Evolutionary conservation across 1,140 invertebrate genomes (phyloP).

Genomic region (Brachionus rubens): DNA sequence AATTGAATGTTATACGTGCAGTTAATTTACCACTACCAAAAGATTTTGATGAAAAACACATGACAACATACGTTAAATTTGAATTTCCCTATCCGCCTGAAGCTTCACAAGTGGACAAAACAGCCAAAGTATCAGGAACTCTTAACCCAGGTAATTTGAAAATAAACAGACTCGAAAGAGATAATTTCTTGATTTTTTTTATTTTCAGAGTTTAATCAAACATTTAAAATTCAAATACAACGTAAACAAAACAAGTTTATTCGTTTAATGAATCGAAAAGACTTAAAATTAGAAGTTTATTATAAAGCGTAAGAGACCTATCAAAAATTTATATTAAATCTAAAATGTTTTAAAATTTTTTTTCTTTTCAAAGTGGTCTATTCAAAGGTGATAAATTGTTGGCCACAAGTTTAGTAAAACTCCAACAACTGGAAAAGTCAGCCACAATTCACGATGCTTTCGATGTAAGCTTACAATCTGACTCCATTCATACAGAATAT

Average conservation of each 20-base stretch:
- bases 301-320: conserved; percentile 10
- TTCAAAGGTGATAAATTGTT: conserved; percentile 72
- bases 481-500: no score
- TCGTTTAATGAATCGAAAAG: conserved; percentile 66
- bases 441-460: conserved; percentile 81
- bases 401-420: conserved; percentile 75
- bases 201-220: conserved; percentile 46
- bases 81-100: conserved; percentile 88
- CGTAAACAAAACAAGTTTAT: conserved; percentile 47
- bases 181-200: conserved; percentile 37
- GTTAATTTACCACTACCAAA: conserved; percentile 46
- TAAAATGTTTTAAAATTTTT: not conserved
- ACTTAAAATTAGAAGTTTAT: conserved; percentile 57
- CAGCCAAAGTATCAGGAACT: conserved; percentile 74
- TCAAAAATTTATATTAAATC: not conserved
- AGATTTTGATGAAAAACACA: conserved; percentile 77
- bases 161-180: not conserved
- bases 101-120: conserved; percentile 72
- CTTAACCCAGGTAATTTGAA: conserved; percentile 69
- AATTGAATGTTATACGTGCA: conserved; percentile 65
- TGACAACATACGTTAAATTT: conserved; percentile 88
- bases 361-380: no score
- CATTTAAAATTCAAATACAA: conserved; percentile 43
- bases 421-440: conserved; percentile 76
- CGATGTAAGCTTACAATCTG: conserved; percentile 77